Percentiles rank a stretch among this genome's conserved stretches.
Evolutionary conservation across 2,888 invertebrate genomes (phyloP).

Genomic region (Stenurella melanura): DNA sequence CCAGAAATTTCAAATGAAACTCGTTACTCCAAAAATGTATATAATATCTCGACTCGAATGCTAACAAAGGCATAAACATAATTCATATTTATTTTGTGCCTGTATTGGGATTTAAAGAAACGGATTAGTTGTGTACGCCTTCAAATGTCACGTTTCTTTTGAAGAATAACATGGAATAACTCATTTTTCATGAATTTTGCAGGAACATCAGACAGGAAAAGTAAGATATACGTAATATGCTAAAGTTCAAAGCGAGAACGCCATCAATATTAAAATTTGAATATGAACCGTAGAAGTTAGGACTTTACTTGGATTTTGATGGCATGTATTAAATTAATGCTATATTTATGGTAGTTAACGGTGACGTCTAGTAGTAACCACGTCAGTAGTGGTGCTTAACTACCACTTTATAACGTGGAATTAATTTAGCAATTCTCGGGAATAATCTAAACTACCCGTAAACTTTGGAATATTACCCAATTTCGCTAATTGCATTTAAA

Average conservation of each 20-base stretch:
- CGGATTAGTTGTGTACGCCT: neutral
- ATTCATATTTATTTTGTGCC: too few species aligned
- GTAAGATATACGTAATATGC: neutral
- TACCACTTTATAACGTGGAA: neutral
- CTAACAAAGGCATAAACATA: too few species aligned
- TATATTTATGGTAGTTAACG: neutral
- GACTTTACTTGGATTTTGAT: neutral
- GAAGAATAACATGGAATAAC: neutral
- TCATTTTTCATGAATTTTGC: neutral
- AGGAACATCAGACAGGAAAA: neutral
- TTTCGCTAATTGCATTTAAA: too few species aligned
- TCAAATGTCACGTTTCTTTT: neutral
- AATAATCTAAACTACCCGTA: neutral
- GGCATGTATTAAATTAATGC: neutral
- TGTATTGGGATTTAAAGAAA: too few species aligned
- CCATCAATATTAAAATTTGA: conserved; percentile 3
- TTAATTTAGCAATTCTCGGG: neutral
- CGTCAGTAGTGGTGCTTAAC: neutral
- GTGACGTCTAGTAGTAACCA: neutral
- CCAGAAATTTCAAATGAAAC: too few species aligned
- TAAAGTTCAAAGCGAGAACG: neutral
- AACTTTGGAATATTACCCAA: neutral
- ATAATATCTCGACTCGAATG: too few species aligned
- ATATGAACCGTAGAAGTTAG: neutral
- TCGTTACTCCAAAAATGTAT: too few species aligned